Evolutionary conservation across 1,140 invertebrate species (phyloP), one percentile per base, ranked within the genome.

Genomic region (Plutomurus gul): DNA sequence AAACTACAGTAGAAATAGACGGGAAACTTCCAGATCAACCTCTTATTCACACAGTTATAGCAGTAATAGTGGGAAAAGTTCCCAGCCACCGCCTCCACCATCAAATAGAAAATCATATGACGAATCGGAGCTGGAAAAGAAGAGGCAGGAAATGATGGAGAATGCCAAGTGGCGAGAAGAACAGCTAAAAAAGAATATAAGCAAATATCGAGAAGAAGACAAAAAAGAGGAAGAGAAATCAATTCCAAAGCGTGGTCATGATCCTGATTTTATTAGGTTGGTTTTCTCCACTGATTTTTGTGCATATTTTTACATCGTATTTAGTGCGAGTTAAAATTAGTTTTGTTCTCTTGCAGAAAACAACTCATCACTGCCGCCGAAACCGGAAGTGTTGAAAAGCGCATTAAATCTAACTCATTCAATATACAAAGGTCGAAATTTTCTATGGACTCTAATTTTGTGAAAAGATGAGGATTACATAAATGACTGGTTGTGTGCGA

Each of bases 351-450:
- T 84, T 88, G 70, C 81, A 91, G 91, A 77, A 90, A 92, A 84
- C 89, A 95, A 87, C 86, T 95, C 46, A 87, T 90, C 10, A 89
- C 90, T 82, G 92, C 91, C 73, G 90, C 91, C 1, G 89, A 90
- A 81, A 87, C 88, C 37, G 88, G 89, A 27, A 91, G 90, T 18
- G 89, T 95, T 1, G 93, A 92, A 84, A 90, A 91, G 79, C 88
- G 94, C 84, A 92, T 95, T 47, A 93, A 92, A 84, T 89, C 93
- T 22, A 95, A 95, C 85, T 89, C 92, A 20, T 93, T 94, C 85
- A 94, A 93, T 84, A 93, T 95, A 74, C 94, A 95, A 85, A 87
- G 92, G 77, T 90, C 89, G 1, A 87, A 88, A 13, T 84, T 85
- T 37, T 87, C 91, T 22, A 93, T 94, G 92, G 88, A 92, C 84